Base-by-base conservation (phyloP, 2,888 invertebrate genomes). In the Spodoptera littoralis region DNA sequence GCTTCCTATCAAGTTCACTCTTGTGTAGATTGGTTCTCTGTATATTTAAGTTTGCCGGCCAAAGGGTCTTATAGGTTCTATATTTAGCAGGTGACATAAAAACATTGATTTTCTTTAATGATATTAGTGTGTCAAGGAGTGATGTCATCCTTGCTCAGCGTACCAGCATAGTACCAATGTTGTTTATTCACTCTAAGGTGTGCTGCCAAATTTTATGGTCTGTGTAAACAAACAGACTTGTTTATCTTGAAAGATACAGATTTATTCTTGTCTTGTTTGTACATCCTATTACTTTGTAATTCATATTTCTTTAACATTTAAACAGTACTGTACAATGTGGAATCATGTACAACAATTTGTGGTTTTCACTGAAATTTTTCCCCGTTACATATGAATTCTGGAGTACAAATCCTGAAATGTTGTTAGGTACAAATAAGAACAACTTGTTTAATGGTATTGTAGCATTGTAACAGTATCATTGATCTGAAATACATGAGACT, bases 161-260 rank as follows among this genome's bases (percentile, higher is more conserved):
- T 41, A 13, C 9, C 24, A 50, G 49, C 36, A 41, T 36, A 60
- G 36, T 41, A 41, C 30, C 50, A 46, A 18, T 57, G 41, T 58
- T 64, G 24, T 44, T 56, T 42, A 41, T 24, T 54, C 24, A 30
- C 44, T 60, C 30, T 63, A 54, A 64, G 69, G 61, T 48, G 54
- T 54, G 56, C 59, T 75, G 65, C 60, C 56, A 54, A 75, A 51
- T 60, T 64, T 70, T 46, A 71, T 64, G 66, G 27, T 43, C 1
- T 50, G 41, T 46, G 47, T 55, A 50, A 55, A 51, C 68, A 71
- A 62, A 74, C 56, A 60, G 36, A 49, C 44, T 57, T 51, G 50
- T 42, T 57, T 73, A 54, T 61, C 50, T 60, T n/a, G 0, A 13
- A 53, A 57, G 27, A 52, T n/a, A 22, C 8, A 11, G 5, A 36